These are phyloP conservation scores for Malaclemys terrapin DNA, from an alignment of 2,113 vertebrate species.

Conservation along the genomic window DNA sequence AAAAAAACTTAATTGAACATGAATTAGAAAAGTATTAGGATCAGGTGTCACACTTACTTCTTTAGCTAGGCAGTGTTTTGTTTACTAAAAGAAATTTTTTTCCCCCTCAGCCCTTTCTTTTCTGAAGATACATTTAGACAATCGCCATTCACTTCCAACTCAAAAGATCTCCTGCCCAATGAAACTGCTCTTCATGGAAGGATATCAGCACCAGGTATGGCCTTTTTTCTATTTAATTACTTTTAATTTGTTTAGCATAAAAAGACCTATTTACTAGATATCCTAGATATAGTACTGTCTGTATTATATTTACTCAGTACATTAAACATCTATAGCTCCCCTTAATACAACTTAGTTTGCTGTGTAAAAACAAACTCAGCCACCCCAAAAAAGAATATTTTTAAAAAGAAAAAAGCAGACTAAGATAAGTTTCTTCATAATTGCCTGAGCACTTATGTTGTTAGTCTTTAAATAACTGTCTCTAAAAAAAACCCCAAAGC, in stretches of 20 bases:
- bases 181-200: constrained; percentile 89
- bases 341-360: neutral
- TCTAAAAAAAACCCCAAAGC: neutral
- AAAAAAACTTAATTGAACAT: neutral
- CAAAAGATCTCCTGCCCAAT: constrained; percentile 92
- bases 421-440: neutral
- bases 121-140: constrained; percentile 97
- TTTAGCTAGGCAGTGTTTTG: neutral
- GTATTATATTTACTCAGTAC: neutral
- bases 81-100: constrained; percentile 52
- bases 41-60: neutral
- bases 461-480: neutral
- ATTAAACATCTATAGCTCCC: neutral
- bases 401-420: neutral
- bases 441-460: neutral
- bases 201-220: constrained; percentile 86
- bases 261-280: neutral
- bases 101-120: constrained; percentile 90
- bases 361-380: neutral
- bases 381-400: neutral
- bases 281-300: neutral
- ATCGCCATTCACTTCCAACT: constrained; percentile 95
- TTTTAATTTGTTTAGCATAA: neutral
- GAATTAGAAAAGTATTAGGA: neutral
- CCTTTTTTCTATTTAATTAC: neutral